Percentiles rank a stretch among this genome's conserved stretches.
Evolutionary conservation across 2,113 vertebrate genomes (phyloP).

Genomic region (Calyptommatus sinebrachiatus): DNA sequence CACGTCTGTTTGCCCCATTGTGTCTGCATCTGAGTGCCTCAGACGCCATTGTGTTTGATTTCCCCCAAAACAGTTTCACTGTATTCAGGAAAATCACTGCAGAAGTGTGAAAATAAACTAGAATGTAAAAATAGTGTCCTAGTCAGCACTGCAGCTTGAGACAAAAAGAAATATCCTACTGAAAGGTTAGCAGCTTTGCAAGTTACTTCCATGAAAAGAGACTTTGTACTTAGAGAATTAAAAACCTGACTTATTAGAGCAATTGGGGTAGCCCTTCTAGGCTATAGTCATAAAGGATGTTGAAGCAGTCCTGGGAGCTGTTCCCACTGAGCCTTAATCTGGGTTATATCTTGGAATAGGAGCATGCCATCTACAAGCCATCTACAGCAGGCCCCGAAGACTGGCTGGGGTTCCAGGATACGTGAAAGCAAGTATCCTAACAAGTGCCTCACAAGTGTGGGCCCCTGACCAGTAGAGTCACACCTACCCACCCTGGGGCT

Average conservation of each 20-base stretch:
- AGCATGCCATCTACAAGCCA: too few species aligned
- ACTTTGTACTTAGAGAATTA: background rate
- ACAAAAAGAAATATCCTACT: background rate
- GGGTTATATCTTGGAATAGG: too few species aligned
- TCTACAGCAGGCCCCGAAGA: too few species aligned
- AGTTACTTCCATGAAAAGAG: background rate
- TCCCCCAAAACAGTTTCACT: constrained; percentile 12
- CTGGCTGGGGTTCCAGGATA: too few species aligned
- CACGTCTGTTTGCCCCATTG: constrained; percentile 34
- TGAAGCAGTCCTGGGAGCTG: background rate
- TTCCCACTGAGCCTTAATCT: background rate
- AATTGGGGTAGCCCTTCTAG: background rate
- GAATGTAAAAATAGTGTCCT: constrained; percentile 3
- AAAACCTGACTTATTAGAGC: background rate
- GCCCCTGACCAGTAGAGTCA: too few species aligned
- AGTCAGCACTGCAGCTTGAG: constrained; percentile 1
- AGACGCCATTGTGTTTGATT: constrained; percentile 20
- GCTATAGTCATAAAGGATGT: too few species aligned
- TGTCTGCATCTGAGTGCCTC: constrained; percentile 11
- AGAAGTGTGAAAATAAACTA: constrained; percentile 2
- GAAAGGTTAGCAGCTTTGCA: background rate
- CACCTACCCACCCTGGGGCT: too few species aligned
- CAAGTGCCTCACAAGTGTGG: too few species aligned
- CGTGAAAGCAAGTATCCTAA: too few species aligned
- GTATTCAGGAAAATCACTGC: constrained; percentile 3